These are phyloP conservation scores for Syrmaticus mikado DNA, from an alignment of 2,113 vertebrate species.

Conservation along the genomic window DNA sequence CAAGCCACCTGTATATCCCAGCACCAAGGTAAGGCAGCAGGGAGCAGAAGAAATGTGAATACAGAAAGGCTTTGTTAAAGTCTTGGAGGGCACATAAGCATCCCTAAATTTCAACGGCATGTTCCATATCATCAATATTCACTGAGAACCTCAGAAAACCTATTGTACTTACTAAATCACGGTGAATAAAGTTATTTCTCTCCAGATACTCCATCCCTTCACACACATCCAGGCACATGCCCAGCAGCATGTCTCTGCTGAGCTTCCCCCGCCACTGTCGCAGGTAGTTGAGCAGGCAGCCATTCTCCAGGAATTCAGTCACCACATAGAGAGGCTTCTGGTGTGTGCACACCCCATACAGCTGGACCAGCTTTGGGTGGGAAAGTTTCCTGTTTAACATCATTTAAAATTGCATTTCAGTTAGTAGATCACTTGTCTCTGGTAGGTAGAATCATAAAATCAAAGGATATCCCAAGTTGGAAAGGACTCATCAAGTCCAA, in stretches of 20 bases:
- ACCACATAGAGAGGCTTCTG: conserved; percentile 85
- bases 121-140: neutral
- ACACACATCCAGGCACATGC: conserved; percentile 84
- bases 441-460: too few species aligned
- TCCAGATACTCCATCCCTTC: conserved; percentile 91
- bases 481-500: too few species aligned
- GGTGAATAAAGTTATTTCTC: conserved; percentile 82
- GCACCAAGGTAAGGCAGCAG: neutral
- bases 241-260: conserved; percentile 59
- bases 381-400: conserved; percentile 82
- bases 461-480: too few species aligned
- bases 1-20: neutral
- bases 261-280: conserved; percentile 65
- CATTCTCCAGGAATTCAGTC: conserved; percentile 89
- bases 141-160: neutral
- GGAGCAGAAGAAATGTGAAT: neutral
- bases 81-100: neutral
- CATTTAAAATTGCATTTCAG: neutral
- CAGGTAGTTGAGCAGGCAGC: conserved; percentile 86
- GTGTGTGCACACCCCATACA: conserved; percentile 86
- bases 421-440: neutral
- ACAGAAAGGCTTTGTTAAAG: neutral
- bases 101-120: neutral
- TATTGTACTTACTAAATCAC: conserved; percentile 83
- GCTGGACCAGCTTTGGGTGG: conserved; percentile 87